Evolutionary conservation across 2,797 vertebrate genomes (phyloP), one percentile per base, ranked within the genome.

Genomic region (Rhinophrynus dorsalis): DNA sequence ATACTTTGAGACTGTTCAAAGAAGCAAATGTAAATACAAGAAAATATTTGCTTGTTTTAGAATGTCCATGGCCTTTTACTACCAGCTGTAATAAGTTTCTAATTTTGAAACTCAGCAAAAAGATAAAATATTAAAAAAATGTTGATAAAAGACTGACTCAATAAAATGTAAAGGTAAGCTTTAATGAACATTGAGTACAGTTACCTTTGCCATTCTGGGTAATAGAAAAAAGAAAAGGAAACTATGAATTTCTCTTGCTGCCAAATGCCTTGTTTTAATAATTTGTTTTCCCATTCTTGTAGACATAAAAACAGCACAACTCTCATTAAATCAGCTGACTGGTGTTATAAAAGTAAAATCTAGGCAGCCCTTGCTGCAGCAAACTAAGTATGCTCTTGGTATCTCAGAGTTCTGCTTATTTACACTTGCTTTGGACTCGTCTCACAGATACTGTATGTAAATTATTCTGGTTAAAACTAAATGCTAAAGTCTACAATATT

Each of bases 401-500:
- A 77, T 83, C 88, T 88, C 66, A 74, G 86, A 92, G 89, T 93
- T 94, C 90, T 94, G 93, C 94, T 95, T 96, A 94, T 97, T 96
- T 96, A 94, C 92, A 93, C 94, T 94, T 92, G 90, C 90, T 90
- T 94, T 79, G 80, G 87, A 91, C 89, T 93, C 88, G 89, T 90
- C 91, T 89, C 88, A 85, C 91, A 91, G 89, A 96, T 97, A 65
- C 59, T 63, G 51, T 71, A 95, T 95, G 94, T 93, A 97, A 95
- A 96, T 95, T 86, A 94, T 88, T 91, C 86, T 84, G 88, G 88
- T 92, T 89, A 94, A 94, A 93, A 92, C 91, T 92, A 95, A 97
- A 95, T 94, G 93, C 91, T 95, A 93, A 95, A 96, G 93, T 96
- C 94, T 94, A 95, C 93, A 94, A 95, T 94, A 97, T 98, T 98